Evolutionary conservation across 2,797 vertebrate genomes (phyloP), one percentile per base, ranked within the genome.

Genomic region (Falco berigora): DNA sequence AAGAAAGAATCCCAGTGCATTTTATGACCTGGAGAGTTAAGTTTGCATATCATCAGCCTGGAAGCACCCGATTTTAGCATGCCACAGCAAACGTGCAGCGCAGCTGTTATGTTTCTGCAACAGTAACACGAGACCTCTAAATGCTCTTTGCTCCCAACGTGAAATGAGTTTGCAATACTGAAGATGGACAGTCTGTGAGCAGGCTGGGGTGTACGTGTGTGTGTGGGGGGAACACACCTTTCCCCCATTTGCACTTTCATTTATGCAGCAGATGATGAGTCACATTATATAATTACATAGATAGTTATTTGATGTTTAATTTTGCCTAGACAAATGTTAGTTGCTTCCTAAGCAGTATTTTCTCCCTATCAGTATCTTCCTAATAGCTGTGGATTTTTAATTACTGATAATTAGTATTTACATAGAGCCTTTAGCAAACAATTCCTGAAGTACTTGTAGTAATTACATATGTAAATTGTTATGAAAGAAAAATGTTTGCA

Each of bases 361-460:
- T 97, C 94, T 94, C 94, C 98, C 95, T 97, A 96, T 97, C 97
- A 92, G 97, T 98, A 97, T 97, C 97, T 97, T 98, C 98, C 91
- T 98, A 98, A 97, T 97, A 97, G 98, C 96, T 96, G 92, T 95
- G 97, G 84, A 96, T 96, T 98, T 98, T 98, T 98, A 98, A 98
- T 98, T 98, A 98, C 98, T 92, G 98, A 98, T 99, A 98, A 99
- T 98, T 98, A 98, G 96, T 98, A 98, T 99, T 99, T 98, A 98
- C 98, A 98, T 97, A 98, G 97, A 98, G 98, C 98, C 98, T 98
- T 98, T 96, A 98, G 98, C 97, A 98, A 98, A 98, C 96, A 96
- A 98, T 97, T 98, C 98, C 98, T 98, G 96, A 98, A 98, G 97
- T 97, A 97, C 95, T 96, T 95, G 97, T 97, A 96, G 98, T 98